Conservation (phyloP, 2,888 invertebrate species). For the Drosophila greeni region DNA sequence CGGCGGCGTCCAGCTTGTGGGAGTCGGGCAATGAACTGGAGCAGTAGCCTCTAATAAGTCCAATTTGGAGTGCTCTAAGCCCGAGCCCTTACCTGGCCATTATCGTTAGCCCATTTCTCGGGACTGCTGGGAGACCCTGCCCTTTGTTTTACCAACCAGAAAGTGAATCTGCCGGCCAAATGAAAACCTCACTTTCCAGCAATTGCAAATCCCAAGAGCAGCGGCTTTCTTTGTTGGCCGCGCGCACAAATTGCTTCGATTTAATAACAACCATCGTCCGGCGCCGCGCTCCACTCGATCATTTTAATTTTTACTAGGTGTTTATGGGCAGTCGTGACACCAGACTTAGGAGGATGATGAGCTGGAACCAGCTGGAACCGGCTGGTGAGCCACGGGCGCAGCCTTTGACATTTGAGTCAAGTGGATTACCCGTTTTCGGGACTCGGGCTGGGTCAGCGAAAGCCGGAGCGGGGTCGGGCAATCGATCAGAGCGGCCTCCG, state of each 20-base stretch:
- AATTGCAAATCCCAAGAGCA: constrained; percentile 18
- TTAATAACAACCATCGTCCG: constrained; percentile 64
- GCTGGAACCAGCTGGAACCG: constrained; percentile 56
- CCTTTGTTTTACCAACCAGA: constrained; percentile 34
- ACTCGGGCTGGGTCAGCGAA: constrained; percentile 49
- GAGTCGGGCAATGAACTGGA: constrained; percentile 57
- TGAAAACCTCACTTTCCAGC: constrained; percentile 63
- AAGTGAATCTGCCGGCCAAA: constrained; percentile 59
- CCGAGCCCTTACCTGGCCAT: constrained; percentile 42
- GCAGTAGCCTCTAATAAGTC: constrained; percentile 53
- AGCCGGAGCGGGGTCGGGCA: constrained; percentile 24
- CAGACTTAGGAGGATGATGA: constrained; percentile 46
- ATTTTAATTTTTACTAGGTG: constrained; percentile 62
- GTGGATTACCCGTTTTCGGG: constrained; percentile 23
- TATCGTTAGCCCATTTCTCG: constrained; percentile 68
- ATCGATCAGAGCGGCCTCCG: constrained; percentile 20
- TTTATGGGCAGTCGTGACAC: constrained; percentile 70
- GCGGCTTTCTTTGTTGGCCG: constrained; percentile 65
- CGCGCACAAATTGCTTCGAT: constrained; percentile 65
- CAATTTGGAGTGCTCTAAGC: constrained; percentile 58
- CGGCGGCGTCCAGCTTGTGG: constrained; percentile 48
- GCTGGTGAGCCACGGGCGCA: constrained; percentile 46
- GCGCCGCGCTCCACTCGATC: constrained; percentile 32
- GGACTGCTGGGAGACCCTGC: constrained; percentile 6
- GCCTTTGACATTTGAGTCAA: constrained; percentile 61